These are phyloP conservation scores for Chaetops frenatus DNA, from an alignment of 2,113 vertebrate genomes.

Conservation along the genomic window DNA sequence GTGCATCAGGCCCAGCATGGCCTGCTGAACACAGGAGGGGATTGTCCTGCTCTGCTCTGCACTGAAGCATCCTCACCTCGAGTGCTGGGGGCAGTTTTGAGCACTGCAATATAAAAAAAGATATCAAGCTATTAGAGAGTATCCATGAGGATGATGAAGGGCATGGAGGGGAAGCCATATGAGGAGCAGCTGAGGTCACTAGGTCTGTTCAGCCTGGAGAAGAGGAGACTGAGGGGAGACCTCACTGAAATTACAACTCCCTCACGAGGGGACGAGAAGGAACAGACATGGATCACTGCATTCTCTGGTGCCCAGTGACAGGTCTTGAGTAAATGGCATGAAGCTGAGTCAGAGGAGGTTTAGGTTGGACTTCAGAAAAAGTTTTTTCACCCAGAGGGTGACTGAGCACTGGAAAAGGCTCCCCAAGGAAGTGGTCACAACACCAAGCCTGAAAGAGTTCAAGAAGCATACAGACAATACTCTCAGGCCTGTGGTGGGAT, in stretches of 20 bases:
- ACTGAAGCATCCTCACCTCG: accelerated
- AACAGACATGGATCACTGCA: neutral
- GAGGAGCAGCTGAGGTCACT: neutral
- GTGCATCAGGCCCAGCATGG: accelerated
- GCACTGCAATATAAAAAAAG: no score
- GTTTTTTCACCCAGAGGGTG: no score
- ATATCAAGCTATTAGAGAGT: neutral
- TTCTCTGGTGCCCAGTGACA: neutral
- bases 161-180: neutral
- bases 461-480: neutral
- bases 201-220: neutral
- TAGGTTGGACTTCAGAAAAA: no score
- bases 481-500: neutral
- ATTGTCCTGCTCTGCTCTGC: neutral
- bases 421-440: neutral
- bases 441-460: neutral
- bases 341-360: accelerated
- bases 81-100: neutral
- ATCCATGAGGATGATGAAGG: neutral
- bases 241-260: no score
- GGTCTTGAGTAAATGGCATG: accelerated
- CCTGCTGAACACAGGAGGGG: neutral
- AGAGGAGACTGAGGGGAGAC: neutral
- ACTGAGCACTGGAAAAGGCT: neutral
- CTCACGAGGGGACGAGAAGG: accelerated